Conservation (phyloP, 1,140 invertebrate species). For the Pteromalus puparum region DNA sequence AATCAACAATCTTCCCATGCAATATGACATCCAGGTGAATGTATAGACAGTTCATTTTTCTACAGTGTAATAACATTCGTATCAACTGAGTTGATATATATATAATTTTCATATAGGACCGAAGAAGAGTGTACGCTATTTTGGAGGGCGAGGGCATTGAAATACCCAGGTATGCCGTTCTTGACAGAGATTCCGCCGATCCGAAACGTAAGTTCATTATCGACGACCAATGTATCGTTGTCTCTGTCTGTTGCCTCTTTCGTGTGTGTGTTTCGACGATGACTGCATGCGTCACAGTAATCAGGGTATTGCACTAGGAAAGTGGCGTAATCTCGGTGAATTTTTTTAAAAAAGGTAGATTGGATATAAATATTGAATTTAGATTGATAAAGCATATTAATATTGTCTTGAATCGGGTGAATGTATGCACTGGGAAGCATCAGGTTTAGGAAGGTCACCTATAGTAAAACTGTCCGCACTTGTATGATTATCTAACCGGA, state of each 20-base stretch:
- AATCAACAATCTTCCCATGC: conserved; percentile 99
- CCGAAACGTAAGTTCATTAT: conserved; percentile 84
- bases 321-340: not conserved
- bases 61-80: not conserved
- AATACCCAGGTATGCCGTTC: conserved; percentile 97
- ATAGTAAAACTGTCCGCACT: not conserved
- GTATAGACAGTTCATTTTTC: too few relatives aligned
- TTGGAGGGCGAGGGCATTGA: conserved; percentile 96
- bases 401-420: too few relatives aligned
- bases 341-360: not conserved
- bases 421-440: too few relatives aligned
- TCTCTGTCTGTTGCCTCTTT: conserved; percentile 18
- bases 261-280: not conserved
- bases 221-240: not conserved
- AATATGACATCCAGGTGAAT: conserved; percentile 95
- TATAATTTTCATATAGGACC: conserved; percentile 77
- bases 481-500: not conserved
- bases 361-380: not conserved
- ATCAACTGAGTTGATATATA: not conserved
- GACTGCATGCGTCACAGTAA: not conserved
- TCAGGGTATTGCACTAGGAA: not conserved
- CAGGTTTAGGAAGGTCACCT: not conserved
- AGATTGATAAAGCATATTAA: not conserved
- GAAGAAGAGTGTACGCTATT: conserved; percentile 96
- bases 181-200: conserved; percentile 94